These are phyloP conservation scores for Zingel zingel DNA, from an alignment of 2,113 vertebrate species.

Conservation along the genomic window DNA sequence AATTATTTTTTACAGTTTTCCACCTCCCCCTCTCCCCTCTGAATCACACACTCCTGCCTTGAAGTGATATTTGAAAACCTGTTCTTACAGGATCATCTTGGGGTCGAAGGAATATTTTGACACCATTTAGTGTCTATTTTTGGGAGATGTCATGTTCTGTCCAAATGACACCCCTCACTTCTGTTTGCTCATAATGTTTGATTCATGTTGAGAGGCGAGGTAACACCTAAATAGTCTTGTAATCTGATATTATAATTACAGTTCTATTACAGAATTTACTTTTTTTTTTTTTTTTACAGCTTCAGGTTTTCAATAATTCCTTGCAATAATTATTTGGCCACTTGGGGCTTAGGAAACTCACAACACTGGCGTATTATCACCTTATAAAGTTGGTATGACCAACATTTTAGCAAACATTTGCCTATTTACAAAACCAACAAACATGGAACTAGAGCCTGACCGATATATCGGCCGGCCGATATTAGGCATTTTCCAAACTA, in stretches of 20 bases:
- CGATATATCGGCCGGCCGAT: no score
- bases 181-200: constrained; percentile 8
- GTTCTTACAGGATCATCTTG: constrained; percentile 20
- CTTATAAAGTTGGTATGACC: neutral
- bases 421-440: no score
- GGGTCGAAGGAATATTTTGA: constrained; percentile 32
- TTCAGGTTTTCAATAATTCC: no score
- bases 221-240: neutral
- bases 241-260: no score
- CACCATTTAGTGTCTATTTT: constrained; percentile 23
- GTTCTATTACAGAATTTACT: no score
- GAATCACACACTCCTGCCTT: constrained; percentile 37
- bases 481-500: no score
- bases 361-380: no score
- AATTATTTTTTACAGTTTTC: neutral
- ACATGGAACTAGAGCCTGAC: no score
- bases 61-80: constrained; percentile 45
- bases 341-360: no score
- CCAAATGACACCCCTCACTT: neutral
- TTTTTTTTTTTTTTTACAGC: no score
- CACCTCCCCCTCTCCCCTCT: constrained; percentile 20
- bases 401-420: no score
- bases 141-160: constrained; percentile 1
- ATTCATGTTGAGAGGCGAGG: constrained; percentile 18
- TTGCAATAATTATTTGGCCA: no score